Conservation (phyloP, 2,797 vertebrate genomes). For the Catharus ustulatus region DNA sequence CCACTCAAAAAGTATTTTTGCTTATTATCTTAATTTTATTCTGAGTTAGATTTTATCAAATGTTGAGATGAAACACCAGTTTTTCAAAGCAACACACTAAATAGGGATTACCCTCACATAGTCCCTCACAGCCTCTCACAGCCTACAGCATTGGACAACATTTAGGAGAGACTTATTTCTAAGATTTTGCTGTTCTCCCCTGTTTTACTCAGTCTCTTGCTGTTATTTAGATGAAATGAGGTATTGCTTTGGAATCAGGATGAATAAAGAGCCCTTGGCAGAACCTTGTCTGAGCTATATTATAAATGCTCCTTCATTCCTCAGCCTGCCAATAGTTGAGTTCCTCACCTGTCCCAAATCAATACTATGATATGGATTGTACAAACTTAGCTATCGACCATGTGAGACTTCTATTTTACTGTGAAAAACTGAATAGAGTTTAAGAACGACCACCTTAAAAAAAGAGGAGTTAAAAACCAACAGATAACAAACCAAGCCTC, state of each 20-base stretch:
- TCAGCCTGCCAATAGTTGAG: slow-evolving; percentile 14
- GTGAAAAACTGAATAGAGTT: background rate
- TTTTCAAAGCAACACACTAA: slow-evolving; percentile 48
- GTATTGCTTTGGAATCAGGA: background rate
- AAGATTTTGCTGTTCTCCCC: background rate
- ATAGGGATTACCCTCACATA: background rate
- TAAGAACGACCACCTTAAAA: background rate
- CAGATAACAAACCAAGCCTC: background rate
- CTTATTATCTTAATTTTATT: slow-evolving; percentile 8
- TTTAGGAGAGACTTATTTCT: background rate
- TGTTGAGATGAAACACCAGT: background rate
- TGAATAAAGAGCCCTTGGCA: slow-evolving; percentile 17
- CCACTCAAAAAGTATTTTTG: background rate
- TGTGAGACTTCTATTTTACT: background rate
- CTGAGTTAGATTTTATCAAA: background rate
- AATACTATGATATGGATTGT: slow-evolving; percentile 7
- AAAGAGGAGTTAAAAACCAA: slow-evolving; percentile 6
- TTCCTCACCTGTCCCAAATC: slow-evolving; percentile 41
- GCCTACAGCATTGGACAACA: background rate
- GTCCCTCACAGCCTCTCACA: background rate
- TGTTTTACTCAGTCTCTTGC: background rate
- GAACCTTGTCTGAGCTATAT: background rate
- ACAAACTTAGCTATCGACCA: background rate
- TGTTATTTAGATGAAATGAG: background rate
- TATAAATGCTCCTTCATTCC: slow-evolving; percentile 40